These are phyloP conservation scores for Gobionotothen gibberifrons DNA, from an alignment of 2,797 vertebrate genomes.

Conservation along the genomic window DNA sequence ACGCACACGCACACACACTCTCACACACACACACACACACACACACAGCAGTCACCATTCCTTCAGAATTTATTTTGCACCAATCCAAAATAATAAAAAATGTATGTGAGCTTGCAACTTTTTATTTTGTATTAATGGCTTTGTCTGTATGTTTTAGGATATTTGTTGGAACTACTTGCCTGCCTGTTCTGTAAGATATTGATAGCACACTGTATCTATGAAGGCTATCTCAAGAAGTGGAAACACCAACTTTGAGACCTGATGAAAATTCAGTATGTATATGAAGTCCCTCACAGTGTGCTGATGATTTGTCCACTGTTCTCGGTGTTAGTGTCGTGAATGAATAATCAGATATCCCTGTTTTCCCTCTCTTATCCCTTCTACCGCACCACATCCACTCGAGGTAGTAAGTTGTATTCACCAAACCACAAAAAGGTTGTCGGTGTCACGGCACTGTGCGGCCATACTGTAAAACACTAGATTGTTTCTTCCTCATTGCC, in stretches of 20 bases:
- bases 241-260: slow-evolving; percentile 71
- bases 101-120: slow-evolving; percentile 75
- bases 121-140: slow-evolving; percentile 67
- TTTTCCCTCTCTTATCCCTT: slow-evolving; percentile 45
- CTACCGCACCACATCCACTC: slow-evolving; percentile 44
- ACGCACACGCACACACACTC: slow-evolving; percentile 19
- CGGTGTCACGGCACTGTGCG: slow-evolving; percentile 30
- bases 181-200: slow-evolving; percentile 82
- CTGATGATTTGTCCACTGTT: slow-evolving; percentile 75
- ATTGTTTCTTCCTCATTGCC: slow-evolving; percentile 67
- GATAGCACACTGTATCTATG: slow-evolving; percentile 81
- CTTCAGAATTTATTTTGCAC: slow-evolving; percentile 63
- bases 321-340: slow-evolving; percentile 79
- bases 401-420: slow-evolving; percentile 36
- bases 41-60: slow-evolving; percentile 39
- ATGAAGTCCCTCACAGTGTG: slow-evolving; percentile 69
- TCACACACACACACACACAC: slow-evolving; percentile 21
- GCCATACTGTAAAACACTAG: slow-evolving; percentile 42
- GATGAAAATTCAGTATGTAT: slow-evolving; percentile 70
- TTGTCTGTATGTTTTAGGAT: slow-evolving; percentile 69
- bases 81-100: slow-evolving; percentile 64
- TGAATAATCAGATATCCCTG: slow-evolving; percentile 62
- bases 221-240: slow-evolving; percentile 74
- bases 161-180: slow-evolving; percentile 71
- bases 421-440: slow-evolving; percentile 31